A percentile compares a stretch with the other conserved stretches of the same genome.
phyloP scores from a whole-genome alignment of 2,113 vertebrate genomes.

The Stictonetta naevosa region DNA sequence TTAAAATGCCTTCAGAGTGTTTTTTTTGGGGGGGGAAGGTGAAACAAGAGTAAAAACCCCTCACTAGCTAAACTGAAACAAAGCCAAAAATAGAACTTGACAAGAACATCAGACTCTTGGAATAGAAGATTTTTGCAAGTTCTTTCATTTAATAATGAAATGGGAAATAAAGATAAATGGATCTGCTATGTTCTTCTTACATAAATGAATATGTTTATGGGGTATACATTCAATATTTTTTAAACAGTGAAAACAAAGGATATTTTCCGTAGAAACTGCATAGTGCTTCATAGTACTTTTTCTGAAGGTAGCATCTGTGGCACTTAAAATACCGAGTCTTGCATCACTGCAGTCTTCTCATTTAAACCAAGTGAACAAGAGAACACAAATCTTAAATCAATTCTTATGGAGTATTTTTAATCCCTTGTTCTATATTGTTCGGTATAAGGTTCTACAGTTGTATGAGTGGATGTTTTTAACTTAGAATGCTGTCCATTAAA shows the following conservation, averaged over 20 bases:
- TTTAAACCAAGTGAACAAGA: not conserved
- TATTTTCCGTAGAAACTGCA: not conserved
- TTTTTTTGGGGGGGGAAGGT: not conserved
- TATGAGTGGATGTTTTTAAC: not conserved
- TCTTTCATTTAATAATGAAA: not conserved
- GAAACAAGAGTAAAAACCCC: not conserved
- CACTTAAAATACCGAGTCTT: not conserved
- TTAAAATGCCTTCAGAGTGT: not conserved
- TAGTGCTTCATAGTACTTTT: not conserved
- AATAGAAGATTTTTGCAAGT: not conserved
- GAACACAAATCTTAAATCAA: not conserved
- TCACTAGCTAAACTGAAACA: not conserved
- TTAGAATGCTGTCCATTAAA: not conserved
- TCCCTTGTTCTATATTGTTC: not conserved
- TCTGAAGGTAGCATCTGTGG: not conserved
- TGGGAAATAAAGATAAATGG: not conserved
- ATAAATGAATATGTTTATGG: not conserved
- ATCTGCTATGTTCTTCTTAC: not conserved
- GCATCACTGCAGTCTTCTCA: not conserved
- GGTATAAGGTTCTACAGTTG: not conserved
- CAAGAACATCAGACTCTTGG: not conserved
- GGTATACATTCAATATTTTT: not conserved
- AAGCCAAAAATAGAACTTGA: not conserved
- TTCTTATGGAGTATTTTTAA: not conserved
- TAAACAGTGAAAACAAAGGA: not conserved